Percentiles rank a stretch among this genome's conserved stretches.
Conservation (phyloP, 2,797 vertebrate genomes). For the Semotilus atromaculatus region DNA sequence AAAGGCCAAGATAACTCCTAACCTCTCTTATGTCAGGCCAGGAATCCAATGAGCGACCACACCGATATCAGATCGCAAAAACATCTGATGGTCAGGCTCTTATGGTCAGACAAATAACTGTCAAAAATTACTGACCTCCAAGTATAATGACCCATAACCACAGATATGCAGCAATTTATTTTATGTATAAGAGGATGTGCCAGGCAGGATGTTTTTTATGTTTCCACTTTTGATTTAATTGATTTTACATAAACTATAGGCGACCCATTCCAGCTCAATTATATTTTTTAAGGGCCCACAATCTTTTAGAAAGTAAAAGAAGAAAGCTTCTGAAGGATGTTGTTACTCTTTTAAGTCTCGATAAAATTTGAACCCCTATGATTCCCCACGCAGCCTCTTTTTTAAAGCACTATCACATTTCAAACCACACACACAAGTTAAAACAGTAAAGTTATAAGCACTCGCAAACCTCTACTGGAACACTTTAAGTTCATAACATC, state of each 20-base stretch:
- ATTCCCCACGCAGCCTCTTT: background rate
- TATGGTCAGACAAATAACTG: background rate
- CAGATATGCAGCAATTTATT: background rate
- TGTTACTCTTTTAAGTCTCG: background rate
- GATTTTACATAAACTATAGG: background rate
- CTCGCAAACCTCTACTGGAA: background rate
- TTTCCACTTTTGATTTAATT: background rate
- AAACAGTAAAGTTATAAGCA: background rate
- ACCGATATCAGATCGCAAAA: conserved; percentile 11
- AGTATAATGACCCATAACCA: background rate
- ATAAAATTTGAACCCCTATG: background rate
- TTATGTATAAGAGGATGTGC: background rate
- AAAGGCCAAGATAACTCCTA: conserved; percentile 23
- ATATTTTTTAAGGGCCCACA: background rate
- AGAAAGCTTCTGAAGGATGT: background rate
- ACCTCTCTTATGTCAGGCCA: conserved; percentile 42
- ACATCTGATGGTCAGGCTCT: background rate
- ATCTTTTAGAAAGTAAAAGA: no score
- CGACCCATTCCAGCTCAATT: background rate
- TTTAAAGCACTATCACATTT: background rate
- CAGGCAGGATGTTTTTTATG: background rate
- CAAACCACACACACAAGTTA: background rate
- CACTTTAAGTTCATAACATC: background rate
- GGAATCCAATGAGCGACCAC: background rate
- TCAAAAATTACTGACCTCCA: background rate